These are phyloP conservation scores for Syrphus vitripennis DNA, from an alignment of 2,888 invertebrate species.

Conservation along the genomic window DNA sequence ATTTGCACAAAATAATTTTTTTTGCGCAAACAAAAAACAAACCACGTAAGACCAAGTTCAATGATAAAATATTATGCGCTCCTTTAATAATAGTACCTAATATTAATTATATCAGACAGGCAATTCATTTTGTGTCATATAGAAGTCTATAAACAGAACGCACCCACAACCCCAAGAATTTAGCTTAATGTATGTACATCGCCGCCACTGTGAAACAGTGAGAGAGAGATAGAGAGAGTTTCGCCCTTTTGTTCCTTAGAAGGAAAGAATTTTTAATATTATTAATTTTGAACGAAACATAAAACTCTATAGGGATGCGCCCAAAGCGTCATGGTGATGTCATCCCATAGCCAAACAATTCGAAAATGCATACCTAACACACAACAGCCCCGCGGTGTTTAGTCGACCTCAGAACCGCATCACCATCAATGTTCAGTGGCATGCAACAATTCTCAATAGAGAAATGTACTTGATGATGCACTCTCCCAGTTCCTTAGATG, in stretches of 20 bases:
- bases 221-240: background rate
- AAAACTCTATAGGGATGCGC: conserved; percentile 57
- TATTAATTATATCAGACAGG: conserved; percentile 12
- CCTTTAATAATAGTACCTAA: conserved; percentile 17
- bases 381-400: conserved; percentile 29
- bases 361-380: conserved; percentile 20
- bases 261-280: conserved; percentile 52
- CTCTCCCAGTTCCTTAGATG: conserved; percentile 29
- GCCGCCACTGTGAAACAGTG: background rate
- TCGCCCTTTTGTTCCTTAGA: conserved; percentile 22
- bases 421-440: background rate
- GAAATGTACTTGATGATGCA: conserved; percentile 44
- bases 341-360: conserved; percentile 31
- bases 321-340: conserved; percentile 55
- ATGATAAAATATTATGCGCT: conserved; percentile 34
- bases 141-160: conserved; percentile 38
- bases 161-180: conserved; percentile 3
- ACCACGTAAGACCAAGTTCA: conserved; percentile 44
- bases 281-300: conserved; percentile 35
- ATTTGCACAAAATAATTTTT: conserved; percentile 36
- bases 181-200: background rate
- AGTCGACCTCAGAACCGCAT: conserved; percentile 2
- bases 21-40: background rate
- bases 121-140: conserved; percentile 24
- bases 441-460: conserved; percentile 21